A percentile compares a stretch with the other conserved stretches of the same genome.
These are phyloP conservation scores for Drosophila nigritarsus DNA, from an alignment of 2,888 invertebrate species.

Conservation along the genomic window DNA sequence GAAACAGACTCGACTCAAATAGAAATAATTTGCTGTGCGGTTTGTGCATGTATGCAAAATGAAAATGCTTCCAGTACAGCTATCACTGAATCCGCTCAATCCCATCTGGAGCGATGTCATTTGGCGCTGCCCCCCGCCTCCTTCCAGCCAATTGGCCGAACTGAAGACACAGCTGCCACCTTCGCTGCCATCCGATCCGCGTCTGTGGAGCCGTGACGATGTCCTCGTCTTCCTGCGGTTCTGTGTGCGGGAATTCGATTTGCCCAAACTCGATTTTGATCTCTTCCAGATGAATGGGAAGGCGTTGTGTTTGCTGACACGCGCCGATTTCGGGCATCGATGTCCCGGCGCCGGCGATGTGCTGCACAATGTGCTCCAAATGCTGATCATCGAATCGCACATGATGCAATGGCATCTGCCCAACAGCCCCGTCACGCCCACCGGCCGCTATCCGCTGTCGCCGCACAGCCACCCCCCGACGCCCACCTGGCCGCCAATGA, in stretches of 20 bases:
- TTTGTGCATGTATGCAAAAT: slow-evolving; percentile 84
- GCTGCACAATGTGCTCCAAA: slow-evolving; percentile 95
- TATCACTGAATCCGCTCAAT: slow-evolving; percentile 90
- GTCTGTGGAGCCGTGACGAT: slow-evolving; percentile 96
- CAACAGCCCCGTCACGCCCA: slow-evolving; percentile 92
- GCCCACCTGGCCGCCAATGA: slow-evolving; percentile 89
- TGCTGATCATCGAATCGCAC: slow-evolving; percentile 93
- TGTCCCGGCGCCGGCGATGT: slow-evolving; percentile 97
- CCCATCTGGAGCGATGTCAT: slow-evolving; percentile 93
- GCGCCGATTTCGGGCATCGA: slow-evolving; percentile 95
- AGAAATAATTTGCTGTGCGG: slow-evolving; percentile 40
- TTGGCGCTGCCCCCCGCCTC: slow-evolving; percentile 94
- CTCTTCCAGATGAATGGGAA: slow-evolving; percentile 99
- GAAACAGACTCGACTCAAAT: background rate
- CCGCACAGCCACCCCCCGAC: slow-evolving; percentile 93
- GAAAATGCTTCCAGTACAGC: slow-evolving; percentile 89
- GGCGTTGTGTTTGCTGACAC: slow-evolving; percentile 95
- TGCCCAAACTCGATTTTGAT: slow-evolving; percentile 96
- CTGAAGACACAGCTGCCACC: slow-evolving; percentile 94
- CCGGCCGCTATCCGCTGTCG: slow-evolving; percentile 92
- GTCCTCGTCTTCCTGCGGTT: slow-evolving; percentile 94
- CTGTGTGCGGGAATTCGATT: slow-evolving; percentile 96
- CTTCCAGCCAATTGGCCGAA: slow-evolving; percentile 92
- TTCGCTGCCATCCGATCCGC: slow-evolving; percentile 93
- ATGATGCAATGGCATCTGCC: slow-evolving; percentile 92